Base-by-base conservation (phyloP, 1,140 invertebrate species). In the Glomeris maerens region DNA sequence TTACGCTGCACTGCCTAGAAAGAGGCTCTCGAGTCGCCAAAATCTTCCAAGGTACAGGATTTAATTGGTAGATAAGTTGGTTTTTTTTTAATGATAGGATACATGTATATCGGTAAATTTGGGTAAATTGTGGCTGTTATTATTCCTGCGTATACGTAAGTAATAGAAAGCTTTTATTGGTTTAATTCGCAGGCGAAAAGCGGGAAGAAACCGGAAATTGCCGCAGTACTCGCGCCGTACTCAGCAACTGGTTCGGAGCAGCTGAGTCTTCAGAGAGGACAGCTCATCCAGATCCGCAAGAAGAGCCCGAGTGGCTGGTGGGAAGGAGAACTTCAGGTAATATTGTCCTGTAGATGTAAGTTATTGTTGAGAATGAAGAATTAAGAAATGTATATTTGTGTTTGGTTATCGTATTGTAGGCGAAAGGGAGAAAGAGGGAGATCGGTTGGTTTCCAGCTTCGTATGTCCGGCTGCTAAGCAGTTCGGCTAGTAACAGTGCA, bases 401-500 rank as follows among this genome's bases (percentile, higher is more conserved):
- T n/a, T n/a, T 21, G 26, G 23, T 47, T 47, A 5, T 27, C 47
- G 59, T 57, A 51, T 57, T 57, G 23, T 54, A 82, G 78, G 78
- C 87, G 13, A 89, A 93, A 66, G 93, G 93, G n/a, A 81, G 90
- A 57, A 91, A 91, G 62, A 74, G 87, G 46, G 88, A 94, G 71
- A 80, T 94, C 48, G 93, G 93, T 2, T 98, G 93, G 92, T 97
- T 97, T 66, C 93, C 93, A 5, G 92, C 92, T 21, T 89, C 87
- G 42, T 97, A 96, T 64, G 92, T 98, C 0, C 96, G 95, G 72
- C 75, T 86, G 45, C 61, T 84, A 5, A 65, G 62, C 42, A 59
- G 55, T 20, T 55, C 56, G 14, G 60, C 58, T 29, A 57, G 57
- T 45, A n/a, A n/a, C n/a, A 55, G 61, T 39, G 63, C 59, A 20